Evolutionary conservation across 2,888 invertebrate species (phyloP).

Genomic region (Cephus rjabovi): DNA sequence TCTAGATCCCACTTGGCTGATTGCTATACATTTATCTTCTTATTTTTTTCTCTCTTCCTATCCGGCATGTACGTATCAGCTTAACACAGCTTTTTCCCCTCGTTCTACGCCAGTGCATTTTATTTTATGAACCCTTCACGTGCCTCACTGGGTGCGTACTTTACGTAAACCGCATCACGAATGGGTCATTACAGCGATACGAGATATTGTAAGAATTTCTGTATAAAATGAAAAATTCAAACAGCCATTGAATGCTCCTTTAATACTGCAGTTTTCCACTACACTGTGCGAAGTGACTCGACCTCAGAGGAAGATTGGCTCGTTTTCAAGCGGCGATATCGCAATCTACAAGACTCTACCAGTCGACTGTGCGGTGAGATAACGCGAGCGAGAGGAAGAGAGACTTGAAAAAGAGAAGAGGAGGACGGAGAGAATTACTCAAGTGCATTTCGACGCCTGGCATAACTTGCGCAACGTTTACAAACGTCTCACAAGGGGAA

Average conservation of each 20-base stretch:
- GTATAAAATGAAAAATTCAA: neutral
- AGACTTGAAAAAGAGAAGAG: neutral
- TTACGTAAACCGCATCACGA: neutral
- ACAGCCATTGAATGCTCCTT: neutral
- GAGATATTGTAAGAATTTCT: neutral
- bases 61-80: neutral
- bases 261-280: neutral
- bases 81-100: neutral
- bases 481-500: neutral
- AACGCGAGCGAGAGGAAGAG: neutral
- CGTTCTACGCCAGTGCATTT: neutral
- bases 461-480: neutral
- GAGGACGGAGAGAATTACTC: neutral
- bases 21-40: neutral
- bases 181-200: neutral
- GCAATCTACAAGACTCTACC: neutral
- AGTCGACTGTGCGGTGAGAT: neutral
- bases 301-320: neutral
- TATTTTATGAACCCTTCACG: neutral
- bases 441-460: neutral
- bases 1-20: neutral
- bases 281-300: neutral
- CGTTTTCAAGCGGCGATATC: neutral
- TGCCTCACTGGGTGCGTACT: neutral
- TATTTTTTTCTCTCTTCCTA: neutral